Evolutionary conservation across 2,113 vertebrate genomes (phyloP), one percentile per base, ranked within the genome.

Genomic region (Oreocharis arfaki): DNA sequence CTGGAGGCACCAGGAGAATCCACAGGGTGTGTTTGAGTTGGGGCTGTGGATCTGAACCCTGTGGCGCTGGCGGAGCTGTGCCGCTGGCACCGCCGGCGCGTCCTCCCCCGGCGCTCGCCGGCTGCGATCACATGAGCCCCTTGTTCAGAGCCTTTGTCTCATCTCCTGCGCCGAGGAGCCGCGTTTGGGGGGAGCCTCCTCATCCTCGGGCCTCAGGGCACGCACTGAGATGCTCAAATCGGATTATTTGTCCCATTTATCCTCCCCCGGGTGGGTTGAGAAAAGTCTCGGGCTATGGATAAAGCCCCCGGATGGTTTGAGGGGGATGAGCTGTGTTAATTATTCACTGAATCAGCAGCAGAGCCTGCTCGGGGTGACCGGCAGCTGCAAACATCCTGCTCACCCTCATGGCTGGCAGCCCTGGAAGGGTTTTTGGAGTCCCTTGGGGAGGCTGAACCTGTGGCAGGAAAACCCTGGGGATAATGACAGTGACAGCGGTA

Each of bases 141-240:
- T 92, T 80, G 94, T 89, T 89, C 80, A 0, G 5, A 88, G 91
- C 95, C 96, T 97, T 97, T 96, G 95, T 97, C 85, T 75, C 64
- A 3, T 53, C 95, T 77, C 75, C 74, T 10, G 4, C 3, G 4
- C 77, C 1, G 11, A 39, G 65, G 57, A 95, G 80, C 73, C 42
- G 86, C 17, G 3, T 20, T 16, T 28, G 42, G 18, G 91, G 91
- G 69, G 49, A 77, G 32, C 53, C 39, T 87, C 59, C 22, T 33
- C 85, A 46, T 33, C 84, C 84, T 49, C 82, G 16, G 57, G 56
- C 87, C 70, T 41, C 37, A 1, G 6, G 42, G 75, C 56, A 3
- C n/a, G 7, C 8, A 1, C 16, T 0, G 64, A 52, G 73, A 71
- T 67, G 69, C 85, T 77, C 56, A 10, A 6, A 71, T 14, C 22